Conservation (phyloP, 1,140 invertebrate genomes). For the Trichomalopsis sarcophagae region DNA sequence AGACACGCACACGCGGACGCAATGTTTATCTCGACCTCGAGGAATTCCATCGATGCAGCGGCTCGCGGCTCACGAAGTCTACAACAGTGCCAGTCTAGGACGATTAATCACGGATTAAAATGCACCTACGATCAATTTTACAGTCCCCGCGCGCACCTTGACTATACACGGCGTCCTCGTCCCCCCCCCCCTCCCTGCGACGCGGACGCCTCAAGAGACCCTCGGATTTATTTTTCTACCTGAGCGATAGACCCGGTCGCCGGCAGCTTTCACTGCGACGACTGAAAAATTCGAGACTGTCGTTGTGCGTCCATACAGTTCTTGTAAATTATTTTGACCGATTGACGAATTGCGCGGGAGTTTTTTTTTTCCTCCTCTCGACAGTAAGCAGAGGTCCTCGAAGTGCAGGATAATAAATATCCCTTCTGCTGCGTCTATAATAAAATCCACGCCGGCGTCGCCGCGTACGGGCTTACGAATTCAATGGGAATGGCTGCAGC, state of each 20-base stretch:
- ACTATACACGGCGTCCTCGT: background rate
- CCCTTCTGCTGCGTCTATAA: background rate
- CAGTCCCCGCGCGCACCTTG: background rate
- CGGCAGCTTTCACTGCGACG: background rate
- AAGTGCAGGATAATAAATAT: background rate
- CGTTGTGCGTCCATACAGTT: background rate
- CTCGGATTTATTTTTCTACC: conserved; percentile 46
- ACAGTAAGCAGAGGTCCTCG: too few relatives aligned
- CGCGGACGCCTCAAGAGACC: conserved; percentile 8
- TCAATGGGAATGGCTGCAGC: background rate
- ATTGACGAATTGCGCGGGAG: background rate
- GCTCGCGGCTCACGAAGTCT: background rate
- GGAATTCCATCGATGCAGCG: background rate
- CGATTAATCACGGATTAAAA: conserved; percentile 42
- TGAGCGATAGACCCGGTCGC: background rate
- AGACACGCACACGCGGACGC: background rate
- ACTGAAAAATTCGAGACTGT: background rate
- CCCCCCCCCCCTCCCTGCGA: background rate
- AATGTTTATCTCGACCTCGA: background rate
- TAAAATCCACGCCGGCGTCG: background rate
- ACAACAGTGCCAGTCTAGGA: background rate
- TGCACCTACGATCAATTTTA: conserved; percentile 40
- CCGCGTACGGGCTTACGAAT: conserved; percentile 1
- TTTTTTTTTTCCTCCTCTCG: too few relatives aligned
- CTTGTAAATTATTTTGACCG: conserved; percentile 16